These are phyloP conservation scores for Papilio polytes DNA, from an alignment of 1,140 invertebrate species.

Conservation along the genomic window DNA sequence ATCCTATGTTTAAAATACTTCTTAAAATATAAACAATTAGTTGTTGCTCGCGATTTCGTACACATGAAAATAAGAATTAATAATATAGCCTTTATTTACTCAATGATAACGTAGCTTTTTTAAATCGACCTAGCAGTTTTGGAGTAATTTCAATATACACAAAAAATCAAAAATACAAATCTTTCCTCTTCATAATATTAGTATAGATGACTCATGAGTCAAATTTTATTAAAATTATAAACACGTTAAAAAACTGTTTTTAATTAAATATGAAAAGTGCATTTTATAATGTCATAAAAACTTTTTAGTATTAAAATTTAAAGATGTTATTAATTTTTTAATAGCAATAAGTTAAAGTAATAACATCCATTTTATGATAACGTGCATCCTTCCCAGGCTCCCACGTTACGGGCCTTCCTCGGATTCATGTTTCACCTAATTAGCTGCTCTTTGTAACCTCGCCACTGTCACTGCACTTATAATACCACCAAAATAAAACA, in stretches of 20 bases:
- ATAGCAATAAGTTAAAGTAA: neutral
- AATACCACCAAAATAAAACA: constrained; percentile 35
- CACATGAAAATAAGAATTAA: too few species aligned
- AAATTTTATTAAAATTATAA: neutral
- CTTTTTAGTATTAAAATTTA: neutral
- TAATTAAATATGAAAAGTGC: neutral
- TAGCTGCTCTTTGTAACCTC: constrained; percentile 42
- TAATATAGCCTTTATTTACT: too few species aligned
- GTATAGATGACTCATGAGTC: neutral
- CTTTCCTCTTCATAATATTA: neutral
- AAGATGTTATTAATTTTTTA: neutral
- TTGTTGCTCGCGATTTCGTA: too few species aligned
- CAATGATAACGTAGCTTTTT: too few species aligned
- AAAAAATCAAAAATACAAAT: too few species aligned
- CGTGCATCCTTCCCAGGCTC: constrained; percentile 36
- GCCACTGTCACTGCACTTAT: constrained; percentile 42
- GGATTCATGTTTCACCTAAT: constrained; percentile 44
- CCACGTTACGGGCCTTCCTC: constrained; percentile 42
- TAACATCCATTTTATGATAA: constrained; percentile 41
- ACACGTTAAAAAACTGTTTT: neutral
- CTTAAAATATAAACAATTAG: neutral
- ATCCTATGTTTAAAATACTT: neutral
- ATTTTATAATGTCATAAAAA: neutral
- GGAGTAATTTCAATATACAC: too few species aligned
- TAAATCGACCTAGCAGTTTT: too few species aligned